Evolutionary conservation across 2,113 vertebrate species (phyloP).

Genomic region (Microcebus jonahi): DNA sequence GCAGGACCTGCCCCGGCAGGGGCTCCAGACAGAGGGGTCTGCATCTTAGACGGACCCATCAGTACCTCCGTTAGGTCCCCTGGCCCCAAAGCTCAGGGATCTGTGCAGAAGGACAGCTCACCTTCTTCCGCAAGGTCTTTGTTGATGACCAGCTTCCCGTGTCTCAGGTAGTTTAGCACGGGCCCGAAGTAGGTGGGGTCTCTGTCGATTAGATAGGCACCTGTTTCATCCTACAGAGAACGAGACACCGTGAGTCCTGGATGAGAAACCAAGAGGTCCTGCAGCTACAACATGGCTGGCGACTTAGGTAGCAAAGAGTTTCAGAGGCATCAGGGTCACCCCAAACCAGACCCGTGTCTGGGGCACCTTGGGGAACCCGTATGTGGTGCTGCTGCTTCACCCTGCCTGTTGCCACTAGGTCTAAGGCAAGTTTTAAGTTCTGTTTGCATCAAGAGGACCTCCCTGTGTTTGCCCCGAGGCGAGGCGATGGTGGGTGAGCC

Average conservation of each 20-base stretch:
- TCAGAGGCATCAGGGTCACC: background rate
- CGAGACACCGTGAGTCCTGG: background rate
- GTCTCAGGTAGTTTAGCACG: constrained; percentile 97
- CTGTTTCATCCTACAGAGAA: constrained; percentile 93
- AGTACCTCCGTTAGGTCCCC: background rate
- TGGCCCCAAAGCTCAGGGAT: background rate
- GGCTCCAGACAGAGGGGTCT: too few relatives aligned
- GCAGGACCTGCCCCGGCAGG: background rate
- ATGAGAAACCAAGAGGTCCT: accelerated
- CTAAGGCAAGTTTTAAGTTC: background rate
- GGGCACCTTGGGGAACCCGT: background rate
- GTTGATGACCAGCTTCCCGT: constrained; percentile 98
- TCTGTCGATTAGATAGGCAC: constrained; percentile 98
- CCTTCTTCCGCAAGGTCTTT: constrained; percentile 98
- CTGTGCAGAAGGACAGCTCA: constrained; percentile 73
- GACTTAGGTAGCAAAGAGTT: background rate
- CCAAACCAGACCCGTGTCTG: accelerated
- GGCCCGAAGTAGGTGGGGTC: constrained; percentile 98
- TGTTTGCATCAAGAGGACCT: too few relatives aligned
- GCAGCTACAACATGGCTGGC: background rate
- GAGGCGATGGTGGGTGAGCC: accelerated
- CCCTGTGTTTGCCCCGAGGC: background rate
- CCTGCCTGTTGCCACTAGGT: background rate
- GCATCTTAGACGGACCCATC: background rate
- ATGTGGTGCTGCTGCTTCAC: accelerated